A percentile compares a stretch with the other conserved stretches of the same genome.
phyloP scores from a whole-genome alignment of 1,140 invertebrate species.

The Elysia chlorotica region DNA sequence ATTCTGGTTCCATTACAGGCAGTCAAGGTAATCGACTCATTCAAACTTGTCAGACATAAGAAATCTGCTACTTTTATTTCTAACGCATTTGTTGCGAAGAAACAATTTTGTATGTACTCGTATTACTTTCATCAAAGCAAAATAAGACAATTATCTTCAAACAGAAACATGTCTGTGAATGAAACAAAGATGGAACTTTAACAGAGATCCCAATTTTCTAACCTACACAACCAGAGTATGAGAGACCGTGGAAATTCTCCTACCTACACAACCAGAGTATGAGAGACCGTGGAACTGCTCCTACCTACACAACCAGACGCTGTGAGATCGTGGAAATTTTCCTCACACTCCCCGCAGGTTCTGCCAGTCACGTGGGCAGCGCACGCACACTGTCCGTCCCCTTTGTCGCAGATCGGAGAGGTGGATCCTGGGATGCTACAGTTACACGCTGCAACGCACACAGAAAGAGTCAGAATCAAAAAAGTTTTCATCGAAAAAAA shows the following conservation, averaged over 20 bases:
- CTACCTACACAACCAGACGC: constrained; percentile 5
- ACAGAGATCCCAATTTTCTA: not conserved
- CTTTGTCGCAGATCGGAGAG: constrained; percentile 66
- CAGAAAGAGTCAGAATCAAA: too few relatives aligned
- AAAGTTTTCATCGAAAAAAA: not conserved
- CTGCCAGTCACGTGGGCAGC: constrained; percentile 86
- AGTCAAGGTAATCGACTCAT: too few relatives aligned
- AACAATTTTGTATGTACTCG: too few relatives aligned
- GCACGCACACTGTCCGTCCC: constrained; percentile 86
- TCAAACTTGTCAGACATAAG: too few relatives aligned
- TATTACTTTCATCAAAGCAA: not conserved
- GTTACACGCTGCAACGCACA: constrained; percentile 82
- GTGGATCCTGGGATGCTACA: constrained; percentile 83
- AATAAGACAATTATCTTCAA: not conserved
- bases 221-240: not conserved
- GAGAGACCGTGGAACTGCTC: not conserved
- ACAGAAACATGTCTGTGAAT: not conserved
- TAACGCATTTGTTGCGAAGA: too few relatives aligned
- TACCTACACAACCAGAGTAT: constrained; percentile 13
- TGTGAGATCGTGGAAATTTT: constrained; percentile 44
- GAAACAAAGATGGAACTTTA: not conserved
- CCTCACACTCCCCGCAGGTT: constrained; percentile 89
- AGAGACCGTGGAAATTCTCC: not conserved
- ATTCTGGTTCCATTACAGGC: too few relatives aligned
- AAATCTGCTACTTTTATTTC: too few relatives aligned